phyloP scores from a whole-genome alignment of 2,888 invertebrate species.

The Chaetogeoica ovagalla region DNA sequence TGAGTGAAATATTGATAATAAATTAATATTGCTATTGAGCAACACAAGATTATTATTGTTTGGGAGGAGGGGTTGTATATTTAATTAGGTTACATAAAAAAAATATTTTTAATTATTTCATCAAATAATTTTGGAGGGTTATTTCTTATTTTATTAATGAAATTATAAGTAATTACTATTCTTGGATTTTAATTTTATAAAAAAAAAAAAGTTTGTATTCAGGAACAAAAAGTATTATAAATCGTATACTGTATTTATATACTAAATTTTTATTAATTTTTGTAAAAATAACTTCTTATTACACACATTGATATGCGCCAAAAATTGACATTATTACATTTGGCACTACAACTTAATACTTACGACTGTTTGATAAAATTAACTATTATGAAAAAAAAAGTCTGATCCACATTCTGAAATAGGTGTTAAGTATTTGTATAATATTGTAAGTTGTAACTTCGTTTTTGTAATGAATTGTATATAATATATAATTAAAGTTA shows the following conservation, averaged over 20 bases:
- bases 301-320: background rate
- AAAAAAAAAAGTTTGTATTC: background rate
- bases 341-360: slow-evolving; percentile 18
- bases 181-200: background rate
- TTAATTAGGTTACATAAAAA: too few species aligned
- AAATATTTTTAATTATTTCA: too few species aligned
- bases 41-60: too few species aligned
- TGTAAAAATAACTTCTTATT: slow-evolving; percentile 29
- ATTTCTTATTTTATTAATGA: background rate
- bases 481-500: too few species aligned
- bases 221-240: background rate
- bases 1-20: too few species aligned
- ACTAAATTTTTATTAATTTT: slow-evolving; percentile 16
- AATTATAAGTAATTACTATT: background rate
- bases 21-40: too few species aligned
- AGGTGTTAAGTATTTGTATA: background rate
- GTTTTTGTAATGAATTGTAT: too few species aligned
- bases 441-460: too few species aligned
- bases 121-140: background rate
- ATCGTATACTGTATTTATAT: background rate
- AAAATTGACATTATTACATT: slow-evolving; percentile 27
- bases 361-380: slow-evolving; percentile 5
- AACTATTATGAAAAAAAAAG: slow-evolving; percentile 7
- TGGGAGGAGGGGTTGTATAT: too few species aligned
- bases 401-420: slow-evolving; percentile 7